Conservation (phyloP, 1,140 invertebrate species). For the Drosophila sturtevanti region DNA sequence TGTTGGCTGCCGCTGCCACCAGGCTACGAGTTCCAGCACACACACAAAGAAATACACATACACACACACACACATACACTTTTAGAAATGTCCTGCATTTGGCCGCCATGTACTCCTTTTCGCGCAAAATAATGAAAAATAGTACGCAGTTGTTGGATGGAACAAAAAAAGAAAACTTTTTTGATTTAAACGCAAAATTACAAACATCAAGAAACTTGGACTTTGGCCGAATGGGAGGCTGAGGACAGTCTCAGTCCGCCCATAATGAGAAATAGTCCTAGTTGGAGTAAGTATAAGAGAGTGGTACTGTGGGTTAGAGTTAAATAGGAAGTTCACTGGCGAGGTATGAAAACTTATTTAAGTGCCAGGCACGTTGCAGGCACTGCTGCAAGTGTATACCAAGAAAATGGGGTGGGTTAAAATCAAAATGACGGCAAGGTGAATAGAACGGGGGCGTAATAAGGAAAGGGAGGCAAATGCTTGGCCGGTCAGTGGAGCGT, state of each 20-base stretch:
- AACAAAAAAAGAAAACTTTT: conserved; percentile 47
- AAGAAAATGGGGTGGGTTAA: conserved; percentile 10
- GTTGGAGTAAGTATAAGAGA: conserved; percentile 11
- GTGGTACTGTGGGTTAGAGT: background rate
- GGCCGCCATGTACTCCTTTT: conserved; percentile 35
- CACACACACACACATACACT: conserved; percentile 19
- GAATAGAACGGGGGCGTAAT: conserved; percentile 6
- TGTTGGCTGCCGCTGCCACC: conserved; percentile 20
- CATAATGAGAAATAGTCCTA: conserved; percentile 62
- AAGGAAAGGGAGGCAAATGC: conserved; percentile 1
- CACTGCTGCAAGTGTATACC: conserved; percentile 57
- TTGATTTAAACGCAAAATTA: conserved; percentile 67
- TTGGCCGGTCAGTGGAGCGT: conserved; percentile 36
- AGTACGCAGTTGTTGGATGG: conserved; percentile 43
- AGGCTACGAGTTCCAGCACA: conserved; percentile 25
- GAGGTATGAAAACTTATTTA: conserved; percentile 74
- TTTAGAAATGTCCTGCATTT: conserved; percentile 28
- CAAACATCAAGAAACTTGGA: conserved; percentile 52
- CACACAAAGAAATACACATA: conserved; percentile 4
- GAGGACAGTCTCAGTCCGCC: conserved; percentile 29
- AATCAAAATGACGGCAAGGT: conserved; percentile 16
- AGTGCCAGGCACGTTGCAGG: conserved; percentile 76
- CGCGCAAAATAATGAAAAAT: conserved; percentile 70
- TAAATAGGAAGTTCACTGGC: conserved; percentile 17
- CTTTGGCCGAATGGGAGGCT: conserved; percentile 1